phyloP scores from a whole-genome alignment of 2,888 invertebrate genomes.

The Acronicta alni region DNA sequence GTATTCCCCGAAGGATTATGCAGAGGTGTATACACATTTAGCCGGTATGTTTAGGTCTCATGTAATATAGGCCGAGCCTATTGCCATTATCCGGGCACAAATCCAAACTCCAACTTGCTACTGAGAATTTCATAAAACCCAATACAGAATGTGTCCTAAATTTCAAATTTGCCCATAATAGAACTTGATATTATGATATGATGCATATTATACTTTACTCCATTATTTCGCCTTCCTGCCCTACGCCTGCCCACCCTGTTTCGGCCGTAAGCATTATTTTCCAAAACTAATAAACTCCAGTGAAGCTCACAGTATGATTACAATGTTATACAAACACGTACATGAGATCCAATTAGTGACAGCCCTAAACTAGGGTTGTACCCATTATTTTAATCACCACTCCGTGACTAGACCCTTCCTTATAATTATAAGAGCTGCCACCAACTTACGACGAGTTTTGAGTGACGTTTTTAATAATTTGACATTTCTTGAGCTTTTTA shows the following conservation, averaged over 20 bases:
- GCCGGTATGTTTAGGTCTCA: no score
- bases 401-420: slow-evolving; percentile 64
- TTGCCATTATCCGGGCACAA: no score
- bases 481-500: no score
- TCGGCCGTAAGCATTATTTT: slow-evolving; percentile 25
- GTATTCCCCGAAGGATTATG: no score
- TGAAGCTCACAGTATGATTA: slow-evolving; percentile 44
- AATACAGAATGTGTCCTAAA: no score
- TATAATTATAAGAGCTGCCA: slow-evolving; percentile 56
- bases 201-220: background rate
- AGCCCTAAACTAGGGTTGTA: slow-evolving; percentile 64
- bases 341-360: slow-evolving; percentile 60
- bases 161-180: no score
- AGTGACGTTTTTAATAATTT: background rate
- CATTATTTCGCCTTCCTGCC: background rate
- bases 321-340: slow-evolving; percentile 57
- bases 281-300: slow-evolving; percentile 48
- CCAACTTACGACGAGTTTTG: slow-evolving; percentile 15
- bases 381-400: slow-evolving; percentile 67
- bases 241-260: background rate
- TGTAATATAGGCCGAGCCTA: no score
- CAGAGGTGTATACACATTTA: no score
- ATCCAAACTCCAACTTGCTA: no score
- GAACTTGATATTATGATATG: background rate
- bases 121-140: no score